Base-by-base conservation (phyloP, 2,888 invertebrate genomes). In the Noctua janthina region DNA sequence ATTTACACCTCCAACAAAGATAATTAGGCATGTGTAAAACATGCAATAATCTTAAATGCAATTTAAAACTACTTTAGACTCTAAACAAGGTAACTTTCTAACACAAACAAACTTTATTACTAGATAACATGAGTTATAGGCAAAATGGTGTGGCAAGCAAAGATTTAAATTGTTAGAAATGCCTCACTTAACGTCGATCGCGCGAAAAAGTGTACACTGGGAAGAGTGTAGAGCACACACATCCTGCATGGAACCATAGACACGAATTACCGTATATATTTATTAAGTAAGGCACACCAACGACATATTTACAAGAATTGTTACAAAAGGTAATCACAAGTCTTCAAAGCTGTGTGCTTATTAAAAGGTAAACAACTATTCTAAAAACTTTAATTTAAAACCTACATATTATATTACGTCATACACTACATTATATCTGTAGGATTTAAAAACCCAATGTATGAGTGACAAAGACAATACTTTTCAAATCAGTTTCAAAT, bases 71-170 rank as follows among this genome's bases (percentile, higher is more conserved):
- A 29, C 20, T 46, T 8, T 8, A 2, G 0, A 20, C 13, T 29
- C 23, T 13, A 71, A 59, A 74, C 4, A 71, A 54, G 73, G 56
- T 8, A 56, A 64, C 35, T 46, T 11, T 4, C 7, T 8, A 35
- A 56, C 35, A 86, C 87, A 88, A 68, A 74, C 84, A 79, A 66
- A 80, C 72, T 69, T 81, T 87, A 64, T 82, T 87, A 90, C 66
- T 90, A 92, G 89, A 89, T 84, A 80, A 54, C 74, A 87, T 90
- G 84, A 91, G 82, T 89, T 90, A 90, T 88, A 83, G 84, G 79
- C 84, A 84, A 83, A 89, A 86, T 79, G 76, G 59, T 68, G 74
- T 64, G 77, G 90, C 85, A 90, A 91, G 90, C 17, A 10, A 46
- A 8, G n/a, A 68, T 46, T 68, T 46, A 68, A 46, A 68, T 46